Conservation (phyloP, 2,888 invertebrate genomes). For the Nephrotoma appendiculata region DNA sequence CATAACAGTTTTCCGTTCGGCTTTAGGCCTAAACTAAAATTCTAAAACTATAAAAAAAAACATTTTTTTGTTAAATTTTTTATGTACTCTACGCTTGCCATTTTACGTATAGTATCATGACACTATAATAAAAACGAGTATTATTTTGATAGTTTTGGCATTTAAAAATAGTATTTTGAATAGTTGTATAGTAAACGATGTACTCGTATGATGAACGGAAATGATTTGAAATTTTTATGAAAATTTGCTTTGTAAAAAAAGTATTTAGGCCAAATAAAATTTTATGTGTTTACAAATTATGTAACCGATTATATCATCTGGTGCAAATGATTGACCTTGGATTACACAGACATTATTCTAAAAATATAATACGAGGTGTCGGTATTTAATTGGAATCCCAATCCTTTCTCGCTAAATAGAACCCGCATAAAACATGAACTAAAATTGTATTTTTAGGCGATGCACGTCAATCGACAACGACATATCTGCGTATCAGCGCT, state of each 20-base stretch:
- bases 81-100: not conserved
- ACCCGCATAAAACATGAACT: not conserved
- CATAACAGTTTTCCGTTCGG: too few relatives aligned
- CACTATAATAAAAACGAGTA: not conserved
- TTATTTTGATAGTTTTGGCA: not conserved
- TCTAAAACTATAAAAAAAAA: too few relatives aligned
- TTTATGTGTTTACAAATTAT: not conserved
- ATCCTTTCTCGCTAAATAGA: not conserved
- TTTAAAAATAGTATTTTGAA: not conserved
- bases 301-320: not conserved
- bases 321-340: not conserved
- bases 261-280: not conserved
- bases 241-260: not conserved
- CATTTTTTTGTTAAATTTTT: too few relatives aligned
- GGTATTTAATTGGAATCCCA: not conserved
- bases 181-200: not conserved
- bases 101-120: not conserved
- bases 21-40: too few relatives aligned
- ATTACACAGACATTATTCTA: not conserved
- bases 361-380: not conserved
- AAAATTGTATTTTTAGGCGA: slow-evolving; percentile 6
- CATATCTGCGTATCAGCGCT: not conserved
- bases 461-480: not conserved
- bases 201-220: not conserved
- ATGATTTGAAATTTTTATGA: not conserved